Evolutionary conservation across 2,113 vertebrate genomes (phyloP).

Genomic region (Perccottus glenii): DNA sequence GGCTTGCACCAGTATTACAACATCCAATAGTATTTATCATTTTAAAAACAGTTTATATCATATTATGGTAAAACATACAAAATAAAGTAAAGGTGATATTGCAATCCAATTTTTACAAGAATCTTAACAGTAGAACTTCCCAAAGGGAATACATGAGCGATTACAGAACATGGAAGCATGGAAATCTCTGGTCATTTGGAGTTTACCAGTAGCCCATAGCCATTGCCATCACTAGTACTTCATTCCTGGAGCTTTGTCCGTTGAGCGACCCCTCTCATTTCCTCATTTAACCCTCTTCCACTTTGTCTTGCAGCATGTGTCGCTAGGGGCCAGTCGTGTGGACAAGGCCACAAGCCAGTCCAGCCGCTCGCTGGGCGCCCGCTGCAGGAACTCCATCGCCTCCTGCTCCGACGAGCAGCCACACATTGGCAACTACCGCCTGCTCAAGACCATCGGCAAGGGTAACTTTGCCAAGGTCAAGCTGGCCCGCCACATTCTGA

Average conservation of each 20-base stretch:
- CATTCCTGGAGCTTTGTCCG: constrained; percentile 16
- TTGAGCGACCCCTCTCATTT: neutral
- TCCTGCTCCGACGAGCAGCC: constrained; percentile 91
- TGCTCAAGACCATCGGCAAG: constrained; percentile 93
- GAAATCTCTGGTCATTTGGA: constrained; percentile 3
- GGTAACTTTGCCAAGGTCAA: constrained; percentile 97
- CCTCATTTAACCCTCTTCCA: constrained; percentile 9
- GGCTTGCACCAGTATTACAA: no score
- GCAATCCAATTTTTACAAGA: neutral
- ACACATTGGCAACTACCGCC: constrained; percentile 92
- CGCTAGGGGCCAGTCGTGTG: constrained; percentile 85
- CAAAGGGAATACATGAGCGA: constrained; percentile 1
- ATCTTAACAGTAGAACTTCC: constrained; percentile 6
- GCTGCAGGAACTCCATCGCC: constrained; percentile 91
- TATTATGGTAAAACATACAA: neutral
- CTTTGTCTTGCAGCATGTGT: constrained; percentile 81
- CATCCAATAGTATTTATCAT: no score
- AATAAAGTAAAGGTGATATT: neutral
- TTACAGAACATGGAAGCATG: constrained; percentile 1
- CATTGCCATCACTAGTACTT: neutral
- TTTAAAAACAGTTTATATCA: neutral
- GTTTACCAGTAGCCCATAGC: neutral
- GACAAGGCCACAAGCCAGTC: constrained; percentile 92
- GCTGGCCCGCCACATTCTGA: constrained; percentile 90
- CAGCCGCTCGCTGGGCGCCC: constrained; percentile 89